Base-by-base conservation (phyloP, 2,888 invertebrate genomes). In the Lymantria monacha region DNA sequence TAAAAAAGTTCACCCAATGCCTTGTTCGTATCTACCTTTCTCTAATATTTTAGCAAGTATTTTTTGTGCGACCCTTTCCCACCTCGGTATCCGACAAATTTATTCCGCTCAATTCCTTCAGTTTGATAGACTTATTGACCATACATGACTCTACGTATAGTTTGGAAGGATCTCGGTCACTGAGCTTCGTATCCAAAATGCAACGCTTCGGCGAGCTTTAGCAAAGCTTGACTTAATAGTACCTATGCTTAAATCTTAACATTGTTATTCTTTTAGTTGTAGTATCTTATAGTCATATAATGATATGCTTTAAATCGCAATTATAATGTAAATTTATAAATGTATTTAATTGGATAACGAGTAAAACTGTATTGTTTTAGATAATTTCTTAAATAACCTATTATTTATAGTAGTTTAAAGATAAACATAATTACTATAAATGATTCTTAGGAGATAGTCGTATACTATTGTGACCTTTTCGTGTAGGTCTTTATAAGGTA, bases 41-140 rank as follows among this genome's bases (percentile, higher is more conserved):
- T 15, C 12, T 46, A 46, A 46, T 46, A 46, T 46, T 44, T 50
- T 43, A 42, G 10, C 12, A n/a, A 46, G 42, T 30, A 22, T 30
- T 38, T 51, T 50, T 13, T 38, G 11, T 15, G 7, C 46, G 45
- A 43, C 46, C 46, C 30, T 33, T 51, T 51, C 45, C n/a, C 42
- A 46, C 38, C 46, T 30, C 33, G 31, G 49, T 44, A 31, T 44
- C 41, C 33, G 41, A 49, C 44, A 41, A 49, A 49, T 49, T 49
- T 44, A 44, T 49, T 22, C 49, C 44, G 33, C 40, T 11, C 31
- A 41, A 13, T 31, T 38, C 14, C 41, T 33, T 41, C 33, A 40
- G 31, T 38, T 48, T 37, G 37, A 31, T 40, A 44, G 41, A 44
- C 15, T 44, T 44, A 41, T 33, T 41, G 44, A 37, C 46, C 46